A percentile compares a stretch with the other conserved stretches of the same genome.
phyloP scores from a whole-genome alignment of 2,113 vertebrate species.

The Corythornis cristatus region DNA sequence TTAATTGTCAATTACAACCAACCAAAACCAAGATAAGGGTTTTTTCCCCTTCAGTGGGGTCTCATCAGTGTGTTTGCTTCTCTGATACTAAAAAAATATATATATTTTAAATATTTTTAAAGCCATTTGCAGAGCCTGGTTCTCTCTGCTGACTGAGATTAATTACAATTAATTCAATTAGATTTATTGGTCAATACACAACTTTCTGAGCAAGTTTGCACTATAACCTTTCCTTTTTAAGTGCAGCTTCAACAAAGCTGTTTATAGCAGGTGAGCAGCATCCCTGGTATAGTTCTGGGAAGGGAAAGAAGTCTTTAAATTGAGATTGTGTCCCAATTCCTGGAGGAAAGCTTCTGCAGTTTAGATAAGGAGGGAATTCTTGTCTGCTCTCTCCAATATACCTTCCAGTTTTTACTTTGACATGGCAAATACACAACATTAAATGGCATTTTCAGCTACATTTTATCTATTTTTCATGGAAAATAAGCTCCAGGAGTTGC shows the following conservation, averaged over 20 bases:
- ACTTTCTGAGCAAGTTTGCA: background rate
- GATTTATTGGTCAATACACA: background rate
- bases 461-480: background rate
- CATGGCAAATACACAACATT: background rate
- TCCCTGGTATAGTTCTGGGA: background rate
- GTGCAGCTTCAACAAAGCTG: background rate
- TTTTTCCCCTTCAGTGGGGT: background rate
- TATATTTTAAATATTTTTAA: too few relatives aligned
- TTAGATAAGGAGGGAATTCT: background rate
- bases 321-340: background rate
- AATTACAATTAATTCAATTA: too few relatives aligned
- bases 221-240: background rate
- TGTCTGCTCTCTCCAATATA: background rate
- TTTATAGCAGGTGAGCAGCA: background rate
- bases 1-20: conserved; percentile 13
- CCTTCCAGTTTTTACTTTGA: background rate
- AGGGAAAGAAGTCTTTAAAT: background rate
- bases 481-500: background rate
- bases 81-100: background rate
- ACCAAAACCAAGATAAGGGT: background rate
- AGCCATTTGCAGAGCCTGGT: background rate
- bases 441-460: background rate
- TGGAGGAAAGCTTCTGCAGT: background rate
- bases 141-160: background rate
- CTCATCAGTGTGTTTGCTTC: background rate